Conservation (phyloP, 2,113 vertebrate genomes). For the Solea senegalensis region DNA sequence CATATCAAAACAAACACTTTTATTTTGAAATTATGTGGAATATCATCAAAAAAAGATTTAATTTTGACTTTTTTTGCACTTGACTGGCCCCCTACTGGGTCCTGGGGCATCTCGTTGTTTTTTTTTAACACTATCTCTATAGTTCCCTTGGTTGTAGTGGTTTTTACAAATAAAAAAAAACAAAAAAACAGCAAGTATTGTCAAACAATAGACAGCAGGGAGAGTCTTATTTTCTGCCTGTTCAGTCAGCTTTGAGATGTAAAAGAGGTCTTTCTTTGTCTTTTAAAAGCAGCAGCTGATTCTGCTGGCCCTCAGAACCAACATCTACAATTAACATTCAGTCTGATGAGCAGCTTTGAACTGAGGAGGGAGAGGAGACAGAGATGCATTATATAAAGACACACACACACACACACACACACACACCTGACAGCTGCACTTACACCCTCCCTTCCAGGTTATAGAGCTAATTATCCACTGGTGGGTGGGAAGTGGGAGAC, state of each 20-base stretch:
- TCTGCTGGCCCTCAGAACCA: conserved; percentile 58
- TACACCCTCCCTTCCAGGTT: conserved; percentile 58
- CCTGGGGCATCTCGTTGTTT: too few species aligned
- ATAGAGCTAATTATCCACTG: conserved; percentile 68
- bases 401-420: conserved; percentile 54
- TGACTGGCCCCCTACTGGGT: too few species aligned
- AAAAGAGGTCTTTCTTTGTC: conserved; percentile 55
- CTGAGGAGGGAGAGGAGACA: conserved; percentile 56
- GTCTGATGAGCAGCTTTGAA: conserved; percentile 55
- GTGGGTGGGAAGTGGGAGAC: conserved; percentile 36
- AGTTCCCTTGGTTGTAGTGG: conserved; percentile 4
- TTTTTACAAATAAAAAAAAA: conserved; percentile 6
- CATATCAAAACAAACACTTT: too few species aligned
- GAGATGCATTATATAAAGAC: conserved; percentile 54
- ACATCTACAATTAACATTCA: conserved; percentile 66
- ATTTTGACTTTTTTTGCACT: too few species aligned
- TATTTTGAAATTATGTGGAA: too few species aligned
- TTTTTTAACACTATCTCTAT: not conserved
- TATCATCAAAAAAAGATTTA: too few species aligned
- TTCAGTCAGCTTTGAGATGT: conserved; percentile 66
- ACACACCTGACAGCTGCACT: conserved; percentile 77
- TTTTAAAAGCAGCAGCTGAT: conserved; percentile 67
- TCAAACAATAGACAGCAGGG: conserved; percentile 31
- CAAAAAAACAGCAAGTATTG: not conserved
- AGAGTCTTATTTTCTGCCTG: conserved; percentile 55